A percentile compares a stretch with the other conserved stretches of the same genome.
Evolutionary conservation across 2,113 vertebrate species (phyloP).

Genomic region (Tragulus kanchil): DNA sequence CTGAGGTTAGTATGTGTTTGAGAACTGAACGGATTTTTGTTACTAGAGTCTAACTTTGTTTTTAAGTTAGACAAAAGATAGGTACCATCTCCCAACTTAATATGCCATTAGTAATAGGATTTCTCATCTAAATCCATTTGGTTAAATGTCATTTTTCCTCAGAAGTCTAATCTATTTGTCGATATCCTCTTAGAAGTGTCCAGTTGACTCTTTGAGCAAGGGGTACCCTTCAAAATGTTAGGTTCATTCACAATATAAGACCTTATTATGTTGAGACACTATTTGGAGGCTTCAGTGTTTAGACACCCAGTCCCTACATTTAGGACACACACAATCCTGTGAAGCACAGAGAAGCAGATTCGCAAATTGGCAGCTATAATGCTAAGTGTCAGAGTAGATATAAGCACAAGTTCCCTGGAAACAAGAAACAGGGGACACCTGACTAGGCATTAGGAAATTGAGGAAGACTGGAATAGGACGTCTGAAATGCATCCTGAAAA

Average conservation of each 20-base stretch:
- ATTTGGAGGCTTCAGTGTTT: not conserved
- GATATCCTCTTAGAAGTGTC: not conserved
- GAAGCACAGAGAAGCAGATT: not conserved
- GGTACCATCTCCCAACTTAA: not conserved
- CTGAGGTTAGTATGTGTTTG: not conserved
- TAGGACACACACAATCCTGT: no score
- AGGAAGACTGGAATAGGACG: not conserved
- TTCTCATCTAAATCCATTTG: not conserved
- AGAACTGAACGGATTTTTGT: not conserved
- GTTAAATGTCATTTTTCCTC: not conserved
- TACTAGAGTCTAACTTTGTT: slow-evolving; percentile 4
- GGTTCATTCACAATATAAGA: not conserved
- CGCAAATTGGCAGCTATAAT: not conserved
- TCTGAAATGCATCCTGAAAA: not conserved
- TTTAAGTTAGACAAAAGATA: not conserved
- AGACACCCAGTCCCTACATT: not conserved
- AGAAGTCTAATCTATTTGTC: not conserved
- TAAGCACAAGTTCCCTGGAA: not conserved
- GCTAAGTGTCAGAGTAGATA: not conserved
- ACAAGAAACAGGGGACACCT: not conserved
- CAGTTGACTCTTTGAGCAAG: not conserved
- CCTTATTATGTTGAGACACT: not conserved
- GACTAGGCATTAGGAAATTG: not conserved
- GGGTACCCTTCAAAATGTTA: not conserved
- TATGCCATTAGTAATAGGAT: not conserved